Evolutionary conservation across 2,888 invertebrate species (phyloP).

Genomic region (Nephrocerus scutellatus): DNA sequence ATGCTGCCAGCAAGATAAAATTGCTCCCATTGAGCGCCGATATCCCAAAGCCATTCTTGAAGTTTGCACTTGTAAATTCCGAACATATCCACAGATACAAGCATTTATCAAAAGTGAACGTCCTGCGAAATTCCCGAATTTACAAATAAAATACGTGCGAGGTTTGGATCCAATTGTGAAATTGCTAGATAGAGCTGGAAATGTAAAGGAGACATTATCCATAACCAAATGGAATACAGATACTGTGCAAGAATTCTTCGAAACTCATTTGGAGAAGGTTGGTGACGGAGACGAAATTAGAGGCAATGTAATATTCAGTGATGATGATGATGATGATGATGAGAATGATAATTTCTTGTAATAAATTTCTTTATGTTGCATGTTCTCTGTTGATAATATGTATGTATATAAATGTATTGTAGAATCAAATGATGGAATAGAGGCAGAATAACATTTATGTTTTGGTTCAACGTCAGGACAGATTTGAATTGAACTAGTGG

Average conservation of each 20-base stretch:
- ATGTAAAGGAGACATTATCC: constrained; percentile 80
- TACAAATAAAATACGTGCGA: constrained; percentile 85
- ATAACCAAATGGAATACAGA: constrained; percentile 99
- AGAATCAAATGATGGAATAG: neutral
- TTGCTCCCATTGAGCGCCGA: constrained; percentile 59
- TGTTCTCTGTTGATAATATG: neutral
- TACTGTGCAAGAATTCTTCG: constrained; percentile 92
- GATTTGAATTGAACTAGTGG: no score
- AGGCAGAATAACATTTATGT: no score
- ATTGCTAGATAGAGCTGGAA: constrained; percentile 74
- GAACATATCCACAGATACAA: constrained; percentile 95
- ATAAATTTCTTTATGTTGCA: no score
- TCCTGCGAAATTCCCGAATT: constrained; percentile 82
- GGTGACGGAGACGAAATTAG: constrained; percentile 12
- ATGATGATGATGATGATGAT: constrained; percentile 52
- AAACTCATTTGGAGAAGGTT: constrained; percentile 66
- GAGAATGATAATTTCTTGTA: constrained; percentile 49
- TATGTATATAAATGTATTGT: neutral
- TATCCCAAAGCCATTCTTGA: constrained; percentile 89
- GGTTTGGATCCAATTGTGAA: constrained; percentile 93
- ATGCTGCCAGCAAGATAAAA: constrained; percentile 73
- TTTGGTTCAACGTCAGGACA: no score
- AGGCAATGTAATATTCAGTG: constrained; percentile 38
- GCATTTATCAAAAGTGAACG: constrained; percentile 94
- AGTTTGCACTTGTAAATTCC: constrained; percentile 98